Percentiles rank a stretch among this genome's conserved stretches.
Evolutionary conservation across 2,888 invertebrate species (phyloP).

Genomic region (Elysia crispata): DNA sequence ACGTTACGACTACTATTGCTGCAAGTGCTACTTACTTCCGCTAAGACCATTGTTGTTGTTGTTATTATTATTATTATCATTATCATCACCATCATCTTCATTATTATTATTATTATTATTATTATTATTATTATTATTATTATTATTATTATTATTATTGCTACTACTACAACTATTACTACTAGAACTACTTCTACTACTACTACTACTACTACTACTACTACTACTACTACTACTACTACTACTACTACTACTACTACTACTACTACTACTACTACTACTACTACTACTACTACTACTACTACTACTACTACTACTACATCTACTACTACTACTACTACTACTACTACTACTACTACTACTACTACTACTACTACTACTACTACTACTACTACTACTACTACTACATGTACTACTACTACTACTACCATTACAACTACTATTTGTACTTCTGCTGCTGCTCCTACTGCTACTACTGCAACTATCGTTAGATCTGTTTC

Average conservation of each 20-base stretch:
- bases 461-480: no score
- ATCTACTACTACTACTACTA: background rate
- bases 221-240: constrained; percentile 4
- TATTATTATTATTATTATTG: constrained; percentile 9
- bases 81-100: no score
- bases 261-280: background rate
- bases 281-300: background rate
- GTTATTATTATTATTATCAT: no score
- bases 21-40: no score
- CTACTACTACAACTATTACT: no score
- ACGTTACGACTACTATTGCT: no score
- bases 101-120: constrained; percentile 9
- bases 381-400: constrained; percentile 9
- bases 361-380: constrained; percentile 4
- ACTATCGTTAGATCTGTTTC: no score
- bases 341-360: constrained; percentile 4
- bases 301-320: background rate
- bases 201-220: constrained; percentile 9
- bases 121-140: constrained; percentile 1
- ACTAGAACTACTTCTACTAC: constrained; percentile 1
- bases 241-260: background rate
- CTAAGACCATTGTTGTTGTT: no score
- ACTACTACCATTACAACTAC: no score
- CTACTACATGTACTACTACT: background rate
- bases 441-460: no score